phyloP scores from a whole-genome alignment of 2,797 vertebrate genomes.

The Telmatherina bonti region DNA sequence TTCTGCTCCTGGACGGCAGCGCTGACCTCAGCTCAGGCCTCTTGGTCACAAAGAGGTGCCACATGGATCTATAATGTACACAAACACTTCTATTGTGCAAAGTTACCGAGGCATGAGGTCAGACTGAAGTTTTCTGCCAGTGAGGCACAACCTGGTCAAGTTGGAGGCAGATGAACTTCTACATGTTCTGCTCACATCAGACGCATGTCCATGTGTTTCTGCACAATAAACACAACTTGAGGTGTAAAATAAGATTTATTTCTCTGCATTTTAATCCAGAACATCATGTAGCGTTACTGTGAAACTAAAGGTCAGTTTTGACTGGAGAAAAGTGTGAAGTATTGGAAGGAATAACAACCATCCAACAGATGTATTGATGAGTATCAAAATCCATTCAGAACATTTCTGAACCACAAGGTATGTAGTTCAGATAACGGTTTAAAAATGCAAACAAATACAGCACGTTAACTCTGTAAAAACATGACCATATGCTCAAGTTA shows the following conservation, averaged over 20 bases:
- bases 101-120: slow-evolving; percentile 64
- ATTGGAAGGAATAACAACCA: not conserved
- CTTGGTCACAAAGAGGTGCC: slow-evolving; percentile 48
- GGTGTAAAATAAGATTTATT: not conserved
- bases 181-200: slow-evolving; percentile 4
- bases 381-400: not conserved
- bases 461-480: not conserved
- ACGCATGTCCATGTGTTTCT: slow-evolving; percentile 11
- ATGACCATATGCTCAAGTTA: not conserved
- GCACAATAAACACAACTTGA: slow-evolving; percentile 1
- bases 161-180: slow-evolving; percentile 14
- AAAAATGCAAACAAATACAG: not conserved
- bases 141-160: slow-evolving; percentile 34
- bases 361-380: not conserved
- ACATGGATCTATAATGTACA: slow-evolving; percentile 20
- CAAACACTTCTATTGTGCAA: slow-evolving; percentile 48
- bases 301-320: too few relatives aligned
- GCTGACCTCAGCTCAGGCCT: slow-evolving; percentile 47
- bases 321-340: too few relatives aligned
- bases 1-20: slow-evolving; percentile 46
- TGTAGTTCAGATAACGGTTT: too few relatives aligned
- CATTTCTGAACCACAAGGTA: not conserved
- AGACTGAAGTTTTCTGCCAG: slow-evolving; percentile 53
- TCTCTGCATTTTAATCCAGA: too few relatives aligned
- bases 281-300: too few relatives aligned